These are phyloP conservation scores for Pseudomyrmex gracilis DNA, from an alignment of 1,140 invertebrate genomes.

Conservation along the genomic window DNA sequence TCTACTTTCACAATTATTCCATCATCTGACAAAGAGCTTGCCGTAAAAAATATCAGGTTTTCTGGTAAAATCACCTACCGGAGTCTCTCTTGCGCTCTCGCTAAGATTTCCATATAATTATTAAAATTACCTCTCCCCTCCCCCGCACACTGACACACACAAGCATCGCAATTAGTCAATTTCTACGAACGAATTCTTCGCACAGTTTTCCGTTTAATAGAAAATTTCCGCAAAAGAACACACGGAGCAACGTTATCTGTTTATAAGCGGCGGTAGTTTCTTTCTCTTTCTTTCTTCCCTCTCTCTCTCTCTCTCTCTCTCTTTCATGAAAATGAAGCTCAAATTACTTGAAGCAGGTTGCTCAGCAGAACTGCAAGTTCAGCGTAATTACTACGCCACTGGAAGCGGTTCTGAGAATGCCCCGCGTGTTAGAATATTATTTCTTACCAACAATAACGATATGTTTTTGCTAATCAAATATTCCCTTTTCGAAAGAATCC, in stretches of 20 bases:
- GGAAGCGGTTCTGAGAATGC: neutral
- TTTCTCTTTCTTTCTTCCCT: too few relatives aligned
- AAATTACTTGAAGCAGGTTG: conserved; percentile 53
- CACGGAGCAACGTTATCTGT: neutral
- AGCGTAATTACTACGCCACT: conserved; percentile 51
- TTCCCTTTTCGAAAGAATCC: neutral
- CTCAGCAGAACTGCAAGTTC: conserved; percentile 51
- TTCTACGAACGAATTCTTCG: conserved; percentile 39
- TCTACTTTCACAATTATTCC: conserved; percentile 20
- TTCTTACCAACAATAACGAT: conserved; percentile 15
- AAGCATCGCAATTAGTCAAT: conserved; percentile 33
- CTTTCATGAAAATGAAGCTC: conserved; percentile 37
- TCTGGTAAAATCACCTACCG: neutral
- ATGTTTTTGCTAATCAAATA: conserved; percentile 7
- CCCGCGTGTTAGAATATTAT: conserved; percentile 2
- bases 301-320: too few relatives aligned
- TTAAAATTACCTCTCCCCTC: conserved; percentile 27
- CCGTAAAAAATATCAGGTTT: conserved; percentile 28
- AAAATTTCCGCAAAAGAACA: conserved; percentile 41
- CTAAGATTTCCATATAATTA: conserved; percentile 28
- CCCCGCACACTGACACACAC: neutral
- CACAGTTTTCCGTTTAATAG: conserved; percentile 30
- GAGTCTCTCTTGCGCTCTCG: neutral
- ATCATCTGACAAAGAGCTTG: neutral
- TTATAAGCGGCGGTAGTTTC: conserved; percentile 37